Base-by-base conservation (phyloP, 1,140 invertebrate genomes). In the Ips nitidus region DNA sequence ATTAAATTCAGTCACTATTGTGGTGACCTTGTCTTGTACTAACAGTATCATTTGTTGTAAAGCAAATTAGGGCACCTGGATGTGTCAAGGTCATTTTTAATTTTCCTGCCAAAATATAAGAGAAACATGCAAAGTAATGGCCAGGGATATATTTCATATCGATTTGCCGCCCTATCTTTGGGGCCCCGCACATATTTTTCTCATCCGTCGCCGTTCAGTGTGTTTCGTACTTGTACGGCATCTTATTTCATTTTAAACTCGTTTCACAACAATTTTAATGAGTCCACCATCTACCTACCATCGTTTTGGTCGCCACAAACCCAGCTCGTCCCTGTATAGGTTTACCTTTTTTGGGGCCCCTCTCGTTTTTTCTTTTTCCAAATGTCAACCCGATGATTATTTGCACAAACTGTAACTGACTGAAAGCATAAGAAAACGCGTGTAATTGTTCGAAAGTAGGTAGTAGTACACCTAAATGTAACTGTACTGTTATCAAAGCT, bases 201-300 rank as follows among this genome's bases (percentile, higher is more conserved):
- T 57, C 47, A 63, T 69, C 67, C 37, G 60, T 45, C 58, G 43
- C 53, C 22, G 22, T 22, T 50, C 65, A 43, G 58, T 50, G 50
- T 67, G 41, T 67, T 63, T 67, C 43, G 4, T 60, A 53, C 56
- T 45, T 60, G 66, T 61, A 68, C 52, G 66, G 66, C 69, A 70
- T 70, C 69, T 70, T 61, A 65, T 70, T 70, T 60, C 61, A 60
- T 64, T 65, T 62, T 61, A 65, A 70, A 70, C 69, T 70, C 53
- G 69, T 70, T 70, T 60, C 52, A 61, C 69, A 70, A 70, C 69
- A 70, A 70, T 70, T 70, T 70, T 70, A 70, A 70, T 62, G 69
- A 70, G 53, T 60, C 66, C 42, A 66, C 53, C 64, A 66, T 57
- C 62, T 64, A 64, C 62, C 57, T 61, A 68, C 66, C 66, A 43